Evolutionary conservation across 53 echinoderm and acorn worm species (phyloP), one percentile per base, ranked within the genome.

Genomic region (Luidia sarsii): DNA sequence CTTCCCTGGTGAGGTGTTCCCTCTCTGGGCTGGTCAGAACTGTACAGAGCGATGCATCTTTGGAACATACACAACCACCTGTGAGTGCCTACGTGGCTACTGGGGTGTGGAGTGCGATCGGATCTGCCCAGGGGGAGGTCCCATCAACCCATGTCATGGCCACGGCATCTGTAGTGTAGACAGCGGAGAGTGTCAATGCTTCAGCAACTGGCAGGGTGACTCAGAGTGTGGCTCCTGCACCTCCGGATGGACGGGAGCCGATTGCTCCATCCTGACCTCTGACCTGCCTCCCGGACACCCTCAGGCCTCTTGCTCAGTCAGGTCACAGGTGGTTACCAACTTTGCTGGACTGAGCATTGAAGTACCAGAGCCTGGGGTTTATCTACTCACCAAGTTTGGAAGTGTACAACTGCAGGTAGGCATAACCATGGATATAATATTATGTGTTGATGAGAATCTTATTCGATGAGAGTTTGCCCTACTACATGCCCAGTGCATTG

Each of bases 41-140:
- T 94, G 94, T 52, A 57, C 55, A 6, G 57, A 85, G 28, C 64
- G 64, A 34, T 94, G 94, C 53, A 25, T 85, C 68, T 94, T 86
- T 64, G 94, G 94, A 30, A 71, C 60, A 4, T 91, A 33, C 64
- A 67, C 82, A 36, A 43, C 67, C 21, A 41, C n/a, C 2, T 94
- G 94, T 33, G 28, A 71, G n/a, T 94, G 94, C 52, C 38, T 82
- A 32, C 50, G 54, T 25, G 94, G 94, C 21, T 94, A 83, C 57
- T 94, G 91, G 89, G 94, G 94, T 55, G 41, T 19, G 1, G 54
- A 86, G 28, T 94, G 94, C 31, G 65, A 88, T 19, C 23, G 64
- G 48, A 67, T 83, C 73, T 94, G 94, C 53, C 86, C 82, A 20
- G 89, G 91, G 31, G 84, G 89, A 33, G 89, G 89, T 23, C 86